A percentile compares a stretch with the other conserved stretches of the same genome.
These are phyloP conservation scores for Hemiprocne comata DNA, from an alignment of 2,113 vertebrate genomes.

Conservation along the genomic window DNA sequence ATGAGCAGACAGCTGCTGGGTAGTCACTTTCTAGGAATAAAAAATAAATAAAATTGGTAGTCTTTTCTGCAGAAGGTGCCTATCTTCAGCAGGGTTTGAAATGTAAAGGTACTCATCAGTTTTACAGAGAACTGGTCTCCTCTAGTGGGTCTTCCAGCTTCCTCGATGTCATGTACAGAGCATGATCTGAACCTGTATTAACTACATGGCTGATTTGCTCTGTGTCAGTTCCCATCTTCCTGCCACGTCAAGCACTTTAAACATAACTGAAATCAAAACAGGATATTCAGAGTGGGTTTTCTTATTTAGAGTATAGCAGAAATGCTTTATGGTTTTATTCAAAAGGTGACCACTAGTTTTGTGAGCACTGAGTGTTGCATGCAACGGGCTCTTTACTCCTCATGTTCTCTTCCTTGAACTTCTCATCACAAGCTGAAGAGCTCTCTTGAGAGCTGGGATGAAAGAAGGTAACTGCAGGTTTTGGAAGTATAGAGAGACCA, in stretches of 20 bases:
- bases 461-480: neutral
- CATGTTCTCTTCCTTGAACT: neutral
- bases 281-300: neutral
- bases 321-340: neutral
- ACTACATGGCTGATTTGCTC: rapidly evolving
- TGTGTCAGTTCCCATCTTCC: neutral
- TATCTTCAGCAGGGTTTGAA: neutral
- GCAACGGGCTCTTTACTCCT: neutral
- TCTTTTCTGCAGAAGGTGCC: neutral
- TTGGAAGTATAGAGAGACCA: neutral
- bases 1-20: neutral
- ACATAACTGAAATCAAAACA: neutral
- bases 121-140: neutral
- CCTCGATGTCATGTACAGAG: no score
- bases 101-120: neutral
- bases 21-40: neutral
- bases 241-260: neutral
- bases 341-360: neutral
- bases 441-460: neutral
- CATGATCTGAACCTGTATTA: rapidly evolving
- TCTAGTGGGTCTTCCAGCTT: neutral
- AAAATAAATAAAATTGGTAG: no score
- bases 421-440: neutral
- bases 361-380: neutral
- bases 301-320: neutral